Percentiles rank a stretch among this genome's conserved stretches.
phyloP scores from a whole-genome alignment of 2,888 invertebrate genomes.

The Acleris cristana region DNA sequence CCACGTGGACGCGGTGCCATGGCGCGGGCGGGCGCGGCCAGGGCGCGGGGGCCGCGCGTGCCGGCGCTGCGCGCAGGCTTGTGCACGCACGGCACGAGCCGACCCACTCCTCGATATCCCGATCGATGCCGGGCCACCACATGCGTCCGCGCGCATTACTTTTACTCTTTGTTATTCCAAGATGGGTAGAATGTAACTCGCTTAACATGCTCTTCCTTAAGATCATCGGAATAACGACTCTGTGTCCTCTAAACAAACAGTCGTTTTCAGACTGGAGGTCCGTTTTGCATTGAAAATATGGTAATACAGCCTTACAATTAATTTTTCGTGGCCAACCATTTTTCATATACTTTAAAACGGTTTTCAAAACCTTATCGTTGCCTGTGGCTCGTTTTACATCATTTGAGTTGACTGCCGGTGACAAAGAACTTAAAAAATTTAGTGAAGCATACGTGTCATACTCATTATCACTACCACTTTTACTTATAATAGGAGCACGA shows the following conservation, averaged over 20 bases:
- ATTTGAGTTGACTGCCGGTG: background rate
- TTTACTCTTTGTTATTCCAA: constrained; percentile 39
- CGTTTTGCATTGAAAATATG: constrained; percentile 5
- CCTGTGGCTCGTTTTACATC: background rate
- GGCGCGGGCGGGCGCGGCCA: constrained; percentile 36
- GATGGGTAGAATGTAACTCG: constrained; percentile 7
- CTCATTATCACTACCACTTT: background rate
- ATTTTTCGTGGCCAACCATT: background rate
- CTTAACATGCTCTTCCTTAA: background rate
- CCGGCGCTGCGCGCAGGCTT: constrained; percentile 35
- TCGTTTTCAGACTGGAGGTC: background rate
- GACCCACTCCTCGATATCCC: constrained; percentile 26
- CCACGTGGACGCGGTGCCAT: constrained; percentile 41
- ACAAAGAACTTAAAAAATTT: background rate
- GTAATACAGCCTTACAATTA: constrained; percentile 1
- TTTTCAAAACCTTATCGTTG: background rate
- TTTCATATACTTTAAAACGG: constrained; percentile 1
- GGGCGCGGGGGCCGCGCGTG: constrained; percentile 39
- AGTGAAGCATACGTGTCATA: background rate
- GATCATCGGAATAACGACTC: background rate
- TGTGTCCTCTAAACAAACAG: constrained; percentile 1
- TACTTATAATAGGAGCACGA: background rate
- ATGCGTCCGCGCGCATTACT: constrained; percentile 40
- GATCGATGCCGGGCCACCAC: constrained; percentile 44
- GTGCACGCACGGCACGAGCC: constrained; percentile 13